phyloP scores from a whole-genome alignment of 1,140 invertebrate species.

The Bombus sibiricus region DNA sequence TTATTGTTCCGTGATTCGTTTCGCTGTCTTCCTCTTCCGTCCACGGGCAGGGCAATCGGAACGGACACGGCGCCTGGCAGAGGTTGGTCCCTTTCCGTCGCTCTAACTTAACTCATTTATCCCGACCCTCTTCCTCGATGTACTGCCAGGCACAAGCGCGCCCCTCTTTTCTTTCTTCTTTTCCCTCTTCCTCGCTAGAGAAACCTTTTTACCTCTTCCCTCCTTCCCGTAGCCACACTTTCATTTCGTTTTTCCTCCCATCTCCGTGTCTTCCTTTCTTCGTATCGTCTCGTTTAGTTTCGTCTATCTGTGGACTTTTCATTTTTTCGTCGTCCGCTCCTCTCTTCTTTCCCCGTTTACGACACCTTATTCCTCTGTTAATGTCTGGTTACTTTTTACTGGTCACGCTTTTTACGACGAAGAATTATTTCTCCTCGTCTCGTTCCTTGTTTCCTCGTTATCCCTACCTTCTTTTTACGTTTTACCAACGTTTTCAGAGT shows the following conservation, averaged over 20 bases:
- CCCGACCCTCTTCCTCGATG: slow-evolving; percentile 61
- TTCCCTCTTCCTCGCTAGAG: too few relatives aligned
- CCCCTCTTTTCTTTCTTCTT: slow-evolving; percentile 9
- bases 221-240: background rate
- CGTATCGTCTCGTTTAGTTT: slow-evolving; percentile 6
- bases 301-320: slow-evolving; percentile 24
- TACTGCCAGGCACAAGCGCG: slow-evolving; percentile 62
- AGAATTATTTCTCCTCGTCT: background rate
- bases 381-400: background rate
- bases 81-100: slow-evolving; percentile 53
- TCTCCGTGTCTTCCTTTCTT: background rate
- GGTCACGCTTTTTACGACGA: background rate
- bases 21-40: slow-evolving; percentile 49
- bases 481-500: too few relatives aligned
- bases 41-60: slow-evolving; percentile 47
- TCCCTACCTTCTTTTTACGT: background rate
- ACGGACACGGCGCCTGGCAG: slow-evolving; percentile 60
- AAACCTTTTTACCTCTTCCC: background rate
- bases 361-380: background rate
- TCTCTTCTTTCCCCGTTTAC: too few relatives aligned
- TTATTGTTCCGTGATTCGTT: slow-evolving; percentile 62
- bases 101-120: slow-evolving; percentile 65
- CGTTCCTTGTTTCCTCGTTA: background rate
- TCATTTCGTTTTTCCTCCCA: background rate
- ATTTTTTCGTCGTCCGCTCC: background rate